Conservation (phyloP, 2,113 vertebrate genomes). For the Coracopsis vasa region DNA sequence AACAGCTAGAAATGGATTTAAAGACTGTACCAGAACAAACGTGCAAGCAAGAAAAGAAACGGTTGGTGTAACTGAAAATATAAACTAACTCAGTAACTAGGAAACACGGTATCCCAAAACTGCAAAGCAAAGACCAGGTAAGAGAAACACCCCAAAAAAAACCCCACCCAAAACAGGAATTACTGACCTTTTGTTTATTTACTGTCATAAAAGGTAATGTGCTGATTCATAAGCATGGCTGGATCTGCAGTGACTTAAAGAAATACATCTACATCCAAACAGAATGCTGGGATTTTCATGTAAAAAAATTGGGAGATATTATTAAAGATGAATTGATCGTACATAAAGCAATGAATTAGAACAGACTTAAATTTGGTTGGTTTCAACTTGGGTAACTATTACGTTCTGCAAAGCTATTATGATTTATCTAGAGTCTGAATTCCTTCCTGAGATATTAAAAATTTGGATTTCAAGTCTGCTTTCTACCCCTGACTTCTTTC, state of each 20-base stretch:
- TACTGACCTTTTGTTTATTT: background rate
- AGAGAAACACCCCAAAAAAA: rapidly evolving
- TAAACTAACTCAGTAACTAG: background rate
- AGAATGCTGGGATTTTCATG: background rate
- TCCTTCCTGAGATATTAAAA: background rate
- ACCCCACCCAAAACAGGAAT: rapidly evolving
- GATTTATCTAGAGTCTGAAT: background rate
- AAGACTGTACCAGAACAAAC: background rate
- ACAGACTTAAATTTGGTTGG: rapidly evolving
- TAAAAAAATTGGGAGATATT: background rate
- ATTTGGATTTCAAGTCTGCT: background rate
- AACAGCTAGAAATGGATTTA: background rate
- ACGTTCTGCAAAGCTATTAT: background rate
- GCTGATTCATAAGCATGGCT: background rate
- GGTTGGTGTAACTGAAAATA: background rate
- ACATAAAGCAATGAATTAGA: background rate
- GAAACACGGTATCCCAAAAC: background rate
- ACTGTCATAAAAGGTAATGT: background rate
- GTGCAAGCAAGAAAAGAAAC: background rate
- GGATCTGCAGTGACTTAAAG: background rate
- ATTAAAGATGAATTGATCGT: background rate
- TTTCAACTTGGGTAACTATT: background rate
- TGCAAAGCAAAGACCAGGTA: background rate
- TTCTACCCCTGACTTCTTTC: background rate
- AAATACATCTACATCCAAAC: background rate